Base-by-base conservation (phyloP, 1,140 invertebrate genomes). In the Euura lappo region DNA sequence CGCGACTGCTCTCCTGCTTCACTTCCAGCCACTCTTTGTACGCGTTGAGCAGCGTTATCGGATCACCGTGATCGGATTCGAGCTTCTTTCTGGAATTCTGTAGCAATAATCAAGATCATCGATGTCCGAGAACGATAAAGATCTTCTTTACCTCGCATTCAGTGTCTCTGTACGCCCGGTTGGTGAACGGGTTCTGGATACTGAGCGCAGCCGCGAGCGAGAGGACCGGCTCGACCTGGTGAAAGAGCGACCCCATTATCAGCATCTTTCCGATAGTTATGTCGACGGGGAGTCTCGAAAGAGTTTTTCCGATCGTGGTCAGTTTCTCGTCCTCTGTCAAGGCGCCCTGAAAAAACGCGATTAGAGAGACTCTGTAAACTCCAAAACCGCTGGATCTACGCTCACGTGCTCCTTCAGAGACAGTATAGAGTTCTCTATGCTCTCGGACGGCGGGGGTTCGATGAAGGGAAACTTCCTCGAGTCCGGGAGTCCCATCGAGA, bases 221-320 rank as follows among this genome's bases (percentile, higher is more conserved):
- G 7, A 99, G 86, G 8, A 97, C 92, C n/a, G 97, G 93, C 80
- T 99, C 96, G n/a, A 96, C 90, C 83, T 95, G 94, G 71, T 95
- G 91, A 69, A 98, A 97, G 45, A 98, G 91, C 43, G 94, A 95
- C 6, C 96, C 97, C 88, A 97, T 93, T 11, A 99, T 95, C 13
- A 99, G 88, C 92, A 99, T 98, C 89, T 99, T 99, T 2, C 98
- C 98, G 75, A 99, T 93, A 1, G 93, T 92, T 68, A 99, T 94
- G 85, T 99, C 98, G 10, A 99, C 96, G 4, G 98, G 98, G 13
- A 99, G 85, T 80, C 93, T 93, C 11, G 97, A 91, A 60, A 99
- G 86, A 71, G 97, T 93, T 84, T 93, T 92, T 13, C 98, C 98
- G 72, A 99, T 91, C 0, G 93, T 90, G 4, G 98, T 99, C n/a